Percentiles rank a stretch among this genome's conserved stretches.
These are phyloP conservation scores for Dione juno DNA, from an alignment of 2,888 invertebrate genomes.

Conservation along the genomic window DNA sequence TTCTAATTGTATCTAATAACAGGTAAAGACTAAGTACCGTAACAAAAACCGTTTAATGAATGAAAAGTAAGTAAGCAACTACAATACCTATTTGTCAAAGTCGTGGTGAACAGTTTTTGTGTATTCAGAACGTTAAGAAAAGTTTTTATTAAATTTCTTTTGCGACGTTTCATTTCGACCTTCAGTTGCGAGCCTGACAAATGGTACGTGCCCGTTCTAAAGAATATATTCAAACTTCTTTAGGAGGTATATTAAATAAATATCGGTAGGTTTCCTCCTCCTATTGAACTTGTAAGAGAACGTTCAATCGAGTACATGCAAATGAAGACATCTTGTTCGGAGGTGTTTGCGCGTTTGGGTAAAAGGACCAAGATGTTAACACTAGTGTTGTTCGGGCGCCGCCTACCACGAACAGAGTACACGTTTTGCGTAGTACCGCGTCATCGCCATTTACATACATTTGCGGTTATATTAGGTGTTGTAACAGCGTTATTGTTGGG, in stretches of 20 bases:
- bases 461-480: constrained; percentile 27
- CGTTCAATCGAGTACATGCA: constrained; percentile 66
- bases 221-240: constrained; percentile 31
- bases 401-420: constrained; percentile 60
- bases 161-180: constrained; percentile 43
- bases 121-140: constrained; percentile 44
- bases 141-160: constrained; percentile 48
- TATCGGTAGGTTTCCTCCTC: constrained; percentile 41
- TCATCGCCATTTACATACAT: constrained; percentile 28
- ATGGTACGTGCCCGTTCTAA: constrained; percentile 41
- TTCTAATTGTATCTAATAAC: constrained; percentile 1
- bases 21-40: not conserved
- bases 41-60: constrained; percentile 10
- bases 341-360: constrained; percentile 66
- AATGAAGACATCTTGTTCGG: constrained; percentile 75
- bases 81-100: constrained; percentile 38
- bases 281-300: constrained; percentile 65
- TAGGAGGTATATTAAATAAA: constrained; percentile 32
- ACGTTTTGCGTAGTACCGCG: constrained; percentile 58
- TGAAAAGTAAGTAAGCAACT: constrained; percentile 27
- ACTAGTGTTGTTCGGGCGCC: constrained; percentile 70
- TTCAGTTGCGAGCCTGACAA: constrained; percentile 37
- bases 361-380: constrained; percentile 65
- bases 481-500: constrained; percentile 9
- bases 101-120: constrained; percentile 38